Conservation (phyloP, 2,888 invertebrate species). For the Cephonodes hylas region DNA sequence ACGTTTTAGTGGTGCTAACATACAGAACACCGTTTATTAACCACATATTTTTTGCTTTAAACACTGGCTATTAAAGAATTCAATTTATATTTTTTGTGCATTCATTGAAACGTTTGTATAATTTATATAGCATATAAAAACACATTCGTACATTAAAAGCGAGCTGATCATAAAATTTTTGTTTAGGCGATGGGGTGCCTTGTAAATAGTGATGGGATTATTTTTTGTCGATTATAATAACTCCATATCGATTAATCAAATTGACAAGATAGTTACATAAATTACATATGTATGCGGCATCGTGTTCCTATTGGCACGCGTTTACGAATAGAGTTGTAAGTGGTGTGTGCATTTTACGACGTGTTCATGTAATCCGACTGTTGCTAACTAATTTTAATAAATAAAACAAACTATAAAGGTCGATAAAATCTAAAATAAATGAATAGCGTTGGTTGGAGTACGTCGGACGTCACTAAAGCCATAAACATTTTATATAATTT, state of each 20-base stretch:
- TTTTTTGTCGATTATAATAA: constrained; percentile 11
- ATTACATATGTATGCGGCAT: neutral
- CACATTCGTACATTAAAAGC: constrained; percentile 46
- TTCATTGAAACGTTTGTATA: constrained; percentile 37
- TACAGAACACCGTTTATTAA: neutral
- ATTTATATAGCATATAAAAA: constrained; percentile 42
- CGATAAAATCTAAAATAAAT: constrained; percentile 2
- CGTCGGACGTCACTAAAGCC: constrained; percentile 38
- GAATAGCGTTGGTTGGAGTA: neutral
- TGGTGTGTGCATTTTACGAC: neutral
- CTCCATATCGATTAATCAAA: constrained; percentile 4
- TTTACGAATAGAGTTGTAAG: neutral
- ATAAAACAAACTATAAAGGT: constrained; percentile 7
- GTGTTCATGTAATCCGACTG: neutral
- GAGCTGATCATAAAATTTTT: constrained; percentile 52
- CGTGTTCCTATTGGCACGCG: neutral
- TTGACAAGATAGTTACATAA: neutral
- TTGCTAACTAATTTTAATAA: neutral
- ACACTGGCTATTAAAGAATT: constrained; percentile 1
- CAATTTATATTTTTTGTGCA: constrained; percentile 24
- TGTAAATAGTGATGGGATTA: constrained; percentile 43
- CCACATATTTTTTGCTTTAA: neutral
- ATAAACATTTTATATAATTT: constrained; percentile 52
- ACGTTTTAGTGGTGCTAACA: neutral
- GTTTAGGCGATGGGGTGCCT: constrained; percentile 47